These are phyloP conservation scores for Sciurus vulgaris DNA, from an alignment of 2,797 vertebrate genomes.

Conservation along the genomic window DNA sequence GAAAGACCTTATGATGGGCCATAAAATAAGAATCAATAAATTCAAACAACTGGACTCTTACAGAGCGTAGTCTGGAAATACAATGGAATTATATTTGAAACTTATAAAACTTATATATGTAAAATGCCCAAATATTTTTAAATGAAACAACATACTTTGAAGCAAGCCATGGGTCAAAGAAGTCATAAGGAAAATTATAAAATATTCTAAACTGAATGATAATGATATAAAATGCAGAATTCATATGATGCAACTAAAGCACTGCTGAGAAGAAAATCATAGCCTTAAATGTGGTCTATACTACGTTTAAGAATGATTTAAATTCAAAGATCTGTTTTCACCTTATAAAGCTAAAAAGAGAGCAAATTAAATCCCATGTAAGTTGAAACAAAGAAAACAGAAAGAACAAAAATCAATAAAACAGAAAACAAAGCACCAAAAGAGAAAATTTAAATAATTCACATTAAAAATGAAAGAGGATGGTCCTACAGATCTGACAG, in stretches of 20 bases:
- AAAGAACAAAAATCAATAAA: constrained; percentile 45
- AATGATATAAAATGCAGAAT: not conserved
- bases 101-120: not conserved
- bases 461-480: not conserved
- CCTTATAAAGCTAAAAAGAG: not conserved
- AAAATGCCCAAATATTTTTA: constrained; percentile 43
- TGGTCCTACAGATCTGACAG: not conserved
- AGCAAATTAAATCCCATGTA: not conserved
- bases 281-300: not conserved
- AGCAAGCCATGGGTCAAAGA: not conserved
- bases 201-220: not conserved
- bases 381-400: not conserved
- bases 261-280: not conserved
- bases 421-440: not conserved
- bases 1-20: not conserved
- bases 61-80: not conserved
- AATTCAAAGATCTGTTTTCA: constrained; percentile 9
- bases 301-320: not conserved
- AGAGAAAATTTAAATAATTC: not conserved
- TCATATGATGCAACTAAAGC: not conserved
- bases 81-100: constrained; percentile 2
- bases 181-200: not conserved
- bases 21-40: not conserved
- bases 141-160: not conserved
- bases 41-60: not conserved